Evolutionary conservation across 1,140 invertebrate species (phyloP).

Genomic region (Monomorium pharaonis): DNA sequence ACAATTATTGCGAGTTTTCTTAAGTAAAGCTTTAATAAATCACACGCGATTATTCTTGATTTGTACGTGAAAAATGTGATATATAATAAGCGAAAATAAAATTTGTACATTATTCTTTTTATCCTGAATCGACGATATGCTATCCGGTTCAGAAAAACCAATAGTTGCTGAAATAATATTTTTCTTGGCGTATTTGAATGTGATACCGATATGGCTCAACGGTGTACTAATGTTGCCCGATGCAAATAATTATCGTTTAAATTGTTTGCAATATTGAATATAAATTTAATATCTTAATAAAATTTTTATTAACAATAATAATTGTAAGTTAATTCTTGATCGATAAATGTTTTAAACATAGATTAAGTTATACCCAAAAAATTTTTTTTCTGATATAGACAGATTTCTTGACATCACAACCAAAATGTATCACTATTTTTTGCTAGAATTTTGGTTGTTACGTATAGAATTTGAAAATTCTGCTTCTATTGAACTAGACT

Average conservation of each 20-base stretch:
- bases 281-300: neutral
- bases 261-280: neutral
- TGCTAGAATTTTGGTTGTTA: no score
- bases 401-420: no score
- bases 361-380: no score
- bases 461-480: no score
- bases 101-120: constrained; percentile 12
- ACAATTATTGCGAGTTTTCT: neutral
- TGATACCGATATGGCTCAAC: neutral
- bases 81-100: constrained; percentile 19
- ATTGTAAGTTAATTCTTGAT: no score
- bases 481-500: no score
- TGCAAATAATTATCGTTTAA: constrained; percentile 13
- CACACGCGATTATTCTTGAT: neutral
- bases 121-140: neutral
- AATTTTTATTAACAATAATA: no score
- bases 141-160: constrained; percentile 23
- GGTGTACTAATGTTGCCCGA: neutral
- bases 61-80: neutral
- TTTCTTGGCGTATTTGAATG: constrained; percentile 13
- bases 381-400: no score
- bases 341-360: no score
- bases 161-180: constrained; percentile 35
- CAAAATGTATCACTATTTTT: no score
- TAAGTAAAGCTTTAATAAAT: neutral